Base-by-base conservation (phyloP, 1,140 invertebrate genomes). In the Drosophila biarmipes region DNA sequence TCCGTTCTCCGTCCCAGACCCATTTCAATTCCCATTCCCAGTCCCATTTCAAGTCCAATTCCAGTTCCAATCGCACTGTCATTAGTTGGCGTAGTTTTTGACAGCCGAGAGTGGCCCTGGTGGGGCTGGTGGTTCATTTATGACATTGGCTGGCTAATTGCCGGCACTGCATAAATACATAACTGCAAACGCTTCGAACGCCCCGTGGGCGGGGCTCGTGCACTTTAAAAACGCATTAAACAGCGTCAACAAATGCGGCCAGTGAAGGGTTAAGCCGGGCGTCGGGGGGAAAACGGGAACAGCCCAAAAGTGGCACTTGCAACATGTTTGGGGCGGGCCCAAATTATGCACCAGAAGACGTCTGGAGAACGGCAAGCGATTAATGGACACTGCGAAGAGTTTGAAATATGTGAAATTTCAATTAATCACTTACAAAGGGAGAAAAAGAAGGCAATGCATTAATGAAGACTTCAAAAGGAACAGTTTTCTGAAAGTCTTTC, bases 301-400 rank as follows among this genome's bases (percentile, higher is more conserved):
- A 40, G 58, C 78, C 78, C 69, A 63, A 75, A 87, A 86, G 79
- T 87, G 82, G 69, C 82, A 86, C 82, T 82, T 86, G 82, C 82
- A 78, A 53, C 78, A 87, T 75, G 81, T 71, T 66, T 80, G 78
- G 66, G 82, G 82, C 78, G 82, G 76, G 66, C 21, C 57, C 52
- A 35, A 59, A 78, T 52, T 68, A 57, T 72, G 57, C 48, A 59
- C 52, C 57, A 38, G 63, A 21, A 52, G 38, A 37, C 37, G 35
- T n/a, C 51, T 68, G 51, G 43, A 63, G 72, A 62, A 31, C 15
- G 64, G 73, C 52, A 49, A 49, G 66, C 63, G 56, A 66, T 75
- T 68, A 87, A 82, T 77, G 73, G 59, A 59, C 34, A 52, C 27
- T 46, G 24, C 21, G 46, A 14, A 38, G 27, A 40, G 45, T n/a